Conservation (phyloP, 2,797 vertebrate genomes). For the Enteromius mattozi region DNA sequence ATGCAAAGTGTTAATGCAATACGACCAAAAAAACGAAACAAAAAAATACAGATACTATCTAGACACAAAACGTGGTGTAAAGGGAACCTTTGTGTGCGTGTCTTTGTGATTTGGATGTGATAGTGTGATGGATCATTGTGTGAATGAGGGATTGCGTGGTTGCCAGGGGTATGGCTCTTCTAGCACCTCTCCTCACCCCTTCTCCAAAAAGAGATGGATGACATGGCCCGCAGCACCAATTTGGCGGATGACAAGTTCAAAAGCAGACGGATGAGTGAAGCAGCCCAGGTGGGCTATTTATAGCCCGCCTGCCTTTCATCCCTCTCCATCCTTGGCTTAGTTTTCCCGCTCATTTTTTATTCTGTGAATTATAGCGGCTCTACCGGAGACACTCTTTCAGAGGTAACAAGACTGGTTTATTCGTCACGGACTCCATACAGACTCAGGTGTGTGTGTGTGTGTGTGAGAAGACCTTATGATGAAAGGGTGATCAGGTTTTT, state of each 20-base stretch:
- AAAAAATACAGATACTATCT: neutral
- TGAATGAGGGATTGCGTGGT: conserved; percentile 32
- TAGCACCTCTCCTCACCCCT: conserved; percentile 37
- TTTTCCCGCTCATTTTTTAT: conserved; percentile 42
- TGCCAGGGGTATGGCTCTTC: conserved; percentile 26
- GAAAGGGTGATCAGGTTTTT: conserved; percentile 14
- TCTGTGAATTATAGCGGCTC: conserved; percentile 50
- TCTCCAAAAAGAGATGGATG: conserved; percentile 64
- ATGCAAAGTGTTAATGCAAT: neutral
- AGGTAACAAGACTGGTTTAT: conserved; percentile 45
- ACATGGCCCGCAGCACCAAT: conserved; percentile 57
- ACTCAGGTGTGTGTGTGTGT: conserved; percentile 10
- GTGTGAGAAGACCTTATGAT: conserved; percentile 18
- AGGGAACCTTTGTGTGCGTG: conserved; percentile 1
- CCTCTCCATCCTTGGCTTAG: conserved; percentile 38
- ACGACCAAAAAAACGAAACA: neutral
- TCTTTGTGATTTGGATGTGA: conserved; percentile 12
- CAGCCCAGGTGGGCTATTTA: conserved; percentile 59
- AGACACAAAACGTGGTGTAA: neutral
- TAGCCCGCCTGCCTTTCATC: conserved; percentile 44
- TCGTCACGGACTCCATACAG: conserved; percentile 11
- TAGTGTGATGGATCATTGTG: conserved; percentile 33
- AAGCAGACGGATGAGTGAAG: conserved; percentile 66
- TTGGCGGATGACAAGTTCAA: conserved; percentile 67
- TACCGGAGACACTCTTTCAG: conserved; percentile 45